A percentile compares a stretch with the other conserved stretches of the same genome.
Conservation (phyloP, 2,888 invertebrate genomes). For the Cataglyphis cursor region DNA sequence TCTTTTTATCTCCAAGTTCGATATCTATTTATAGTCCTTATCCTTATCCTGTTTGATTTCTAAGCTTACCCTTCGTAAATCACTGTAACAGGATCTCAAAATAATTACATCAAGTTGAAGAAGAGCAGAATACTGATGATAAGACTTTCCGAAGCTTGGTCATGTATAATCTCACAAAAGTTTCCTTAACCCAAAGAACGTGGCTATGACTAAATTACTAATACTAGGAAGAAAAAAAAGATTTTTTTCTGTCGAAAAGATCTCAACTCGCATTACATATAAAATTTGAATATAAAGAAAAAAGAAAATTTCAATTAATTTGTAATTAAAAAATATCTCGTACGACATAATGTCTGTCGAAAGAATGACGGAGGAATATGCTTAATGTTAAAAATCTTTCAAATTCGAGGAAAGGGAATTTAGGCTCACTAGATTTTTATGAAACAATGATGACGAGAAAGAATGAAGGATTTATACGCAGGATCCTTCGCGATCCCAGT, state of each 20-base stretch:
- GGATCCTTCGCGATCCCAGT: neutral
- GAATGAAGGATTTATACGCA: neutral
- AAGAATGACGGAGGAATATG: neutral
- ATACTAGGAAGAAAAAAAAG: neutral
- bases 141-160: constrained; percentile 29
- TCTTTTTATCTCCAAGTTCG: neutral
- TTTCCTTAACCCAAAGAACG: constrained; percentile 22
- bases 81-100: constrained; percentile 5
- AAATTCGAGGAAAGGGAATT: neutral
- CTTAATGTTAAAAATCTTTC: neutral
- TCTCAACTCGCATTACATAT: neutral
- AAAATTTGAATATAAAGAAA: neutral
- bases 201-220: constrained; percentile 30
- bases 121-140: constrained; percentile 36
- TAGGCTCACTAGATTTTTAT: neutral
- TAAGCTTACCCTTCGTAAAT: constrained; percentile 21
- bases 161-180: constrained; percentile 47
- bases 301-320: neutral
- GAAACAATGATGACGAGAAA: neutral
- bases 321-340: neutral
- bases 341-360: neutral
- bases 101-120: constrained; percentile 40
- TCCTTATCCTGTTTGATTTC: constrained; percentile 33
- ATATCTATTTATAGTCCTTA: constrained; percentile 26
- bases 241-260: neutral